Conservation (phyloP, 2,888 invertebrate species). For the Gari tellinella region DNA sequence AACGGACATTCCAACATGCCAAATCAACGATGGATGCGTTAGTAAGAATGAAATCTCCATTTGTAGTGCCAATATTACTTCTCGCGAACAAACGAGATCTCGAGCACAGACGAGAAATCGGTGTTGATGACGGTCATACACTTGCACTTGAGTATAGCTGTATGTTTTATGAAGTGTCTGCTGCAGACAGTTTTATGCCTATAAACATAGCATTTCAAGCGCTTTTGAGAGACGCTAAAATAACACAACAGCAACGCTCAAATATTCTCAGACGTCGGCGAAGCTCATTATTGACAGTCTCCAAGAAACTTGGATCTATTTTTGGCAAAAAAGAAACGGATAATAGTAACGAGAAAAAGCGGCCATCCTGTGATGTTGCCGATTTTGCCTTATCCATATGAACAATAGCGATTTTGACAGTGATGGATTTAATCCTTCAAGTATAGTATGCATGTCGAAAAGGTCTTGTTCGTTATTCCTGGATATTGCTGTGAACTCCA, state of each 20-base stretch:
- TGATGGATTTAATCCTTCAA: too few relatives aligned
- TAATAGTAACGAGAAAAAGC: conserved; percentile 41
- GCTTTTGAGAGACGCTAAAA: conserved; percentile 70
- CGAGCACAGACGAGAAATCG: conserved; percentile 85
- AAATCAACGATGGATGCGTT: conserved; percentile 58
- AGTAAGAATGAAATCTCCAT: conserved; percentile 86
- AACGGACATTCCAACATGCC: conserved; percentile 88
- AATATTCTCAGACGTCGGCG: conserved; percentile 64
- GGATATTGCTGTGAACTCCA: too few relatives aligned
- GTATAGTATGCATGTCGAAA: too few relatives aligned
- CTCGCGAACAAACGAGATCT: conserved; percentile 93
- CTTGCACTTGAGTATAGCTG: conserved; percentile 73
- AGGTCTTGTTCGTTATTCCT: too few relatives aligned
- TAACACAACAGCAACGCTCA: conserved; percentile 68
- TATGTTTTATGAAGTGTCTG: conserved; percentile 77
- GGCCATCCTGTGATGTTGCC: conserved; percentile 60
- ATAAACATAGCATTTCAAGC: conserved; percentile 73
- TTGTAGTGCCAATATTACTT: conserved; percentile 91
- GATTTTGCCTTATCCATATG: conserved; percentile 54
- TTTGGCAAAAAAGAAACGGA: conserved; percentile 71
- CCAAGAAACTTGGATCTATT: conserved; percentile 74
- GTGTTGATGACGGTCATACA: conserved; percentile 86
- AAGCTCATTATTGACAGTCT: conserved; percentile 71
- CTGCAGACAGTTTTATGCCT: conserved; percentile 72
- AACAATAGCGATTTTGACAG: too few relatives aligned